Evolutionary conservation across 2,797 vertebrate species (phyloP).

Genomic region (Buphagus erythrorhynchus): DNA sequence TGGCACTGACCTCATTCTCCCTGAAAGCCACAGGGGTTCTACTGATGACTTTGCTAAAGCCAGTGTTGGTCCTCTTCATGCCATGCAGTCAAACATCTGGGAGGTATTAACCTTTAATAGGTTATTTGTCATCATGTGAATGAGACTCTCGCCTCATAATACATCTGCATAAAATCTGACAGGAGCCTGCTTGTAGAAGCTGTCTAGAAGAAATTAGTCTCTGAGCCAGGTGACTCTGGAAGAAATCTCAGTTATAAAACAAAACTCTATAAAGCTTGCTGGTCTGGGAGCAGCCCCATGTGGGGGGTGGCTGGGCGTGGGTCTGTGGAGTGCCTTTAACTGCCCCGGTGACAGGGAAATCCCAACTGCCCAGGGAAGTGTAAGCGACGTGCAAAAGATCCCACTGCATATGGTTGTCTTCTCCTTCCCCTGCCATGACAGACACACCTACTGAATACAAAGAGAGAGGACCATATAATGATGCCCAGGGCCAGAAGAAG

Average conservation of each 20-base stretch:
- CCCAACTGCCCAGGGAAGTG: rapidly evolving
- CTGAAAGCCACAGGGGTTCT: background rate
- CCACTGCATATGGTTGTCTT: background rate
- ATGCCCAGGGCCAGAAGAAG: constrained; percentile 52
- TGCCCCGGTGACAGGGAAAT: background rate
- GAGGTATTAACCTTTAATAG: background rate
- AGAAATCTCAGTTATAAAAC: background rate
- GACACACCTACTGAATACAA: constrained; percentile 55
- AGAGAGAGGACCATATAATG: constrained; percentile 76
- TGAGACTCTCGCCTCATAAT: background rate
- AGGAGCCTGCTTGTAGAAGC: background rate
- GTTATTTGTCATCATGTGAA: background rate
- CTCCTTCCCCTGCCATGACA: background rate
- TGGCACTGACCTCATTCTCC: background rate
- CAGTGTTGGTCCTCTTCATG: background rate
- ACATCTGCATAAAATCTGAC: rapidly evolving
- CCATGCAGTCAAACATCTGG: background rate
- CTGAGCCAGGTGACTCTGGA: background rate
- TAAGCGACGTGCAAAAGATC: background rate
- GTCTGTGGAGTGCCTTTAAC: background rate
- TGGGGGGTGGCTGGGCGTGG: background rate
- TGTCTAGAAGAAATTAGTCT: background rate
- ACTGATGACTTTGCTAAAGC: background rate
- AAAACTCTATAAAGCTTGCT: background rate
- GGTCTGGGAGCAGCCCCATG: rapidly evolving